Evolutionary conservation across 92 coral and sea anemone genomes (phyloP), one percentile per base, ranked within the genome.

Genomic region (Porites rus): DNA sequence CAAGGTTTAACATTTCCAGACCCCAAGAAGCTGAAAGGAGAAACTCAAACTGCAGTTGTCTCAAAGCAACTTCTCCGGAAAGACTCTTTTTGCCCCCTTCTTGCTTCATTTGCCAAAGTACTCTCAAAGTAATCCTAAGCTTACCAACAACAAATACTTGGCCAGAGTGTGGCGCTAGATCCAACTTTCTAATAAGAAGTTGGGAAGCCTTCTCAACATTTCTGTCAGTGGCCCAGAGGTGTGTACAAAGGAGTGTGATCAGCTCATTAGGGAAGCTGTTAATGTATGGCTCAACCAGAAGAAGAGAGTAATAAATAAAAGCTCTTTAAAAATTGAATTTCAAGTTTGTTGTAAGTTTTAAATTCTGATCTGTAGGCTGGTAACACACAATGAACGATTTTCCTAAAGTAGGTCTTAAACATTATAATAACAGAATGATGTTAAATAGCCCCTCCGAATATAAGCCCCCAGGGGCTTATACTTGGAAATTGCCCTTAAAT

Each of bases 111-210:
- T 62, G 58, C 69, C 31, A 28, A 28, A 28, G 4, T 28, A 28
- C 2, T 28, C 31, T 28, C 14, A 71, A 83, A 72, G 71, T 59
- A 73, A 54, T 72, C 16, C 81, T 83, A 60, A 60, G 80, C 25
- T 83, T 83, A 72, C 87, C 87, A 59, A 83, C 74, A 73, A 60
- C 87, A 14, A 83, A 83, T 63, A 73, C 87, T 69, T 83, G 87
- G 64, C 60, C 80, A 31, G 87, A 83, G 46, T 73, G 73, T 10
- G 80, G 87, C 18, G 81, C 79, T 73, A 83, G 87, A 68, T 52
- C 73, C 72, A 83, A 56, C 80, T 73, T 8, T 51, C 67, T 59
- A 82, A 70, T 53, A 82, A 82, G 76, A 84, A 62, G 88, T 70
- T 74, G 79, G 88, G 46, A 84, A 84, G 81, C 72, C 82, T 84